Percentiles rank a stretch among this genome's conserved stretches.
phyloP scores from a whole-genome alignment of 1,140 invertebrate species.

The Leptonema lineaticorne region DNA sequence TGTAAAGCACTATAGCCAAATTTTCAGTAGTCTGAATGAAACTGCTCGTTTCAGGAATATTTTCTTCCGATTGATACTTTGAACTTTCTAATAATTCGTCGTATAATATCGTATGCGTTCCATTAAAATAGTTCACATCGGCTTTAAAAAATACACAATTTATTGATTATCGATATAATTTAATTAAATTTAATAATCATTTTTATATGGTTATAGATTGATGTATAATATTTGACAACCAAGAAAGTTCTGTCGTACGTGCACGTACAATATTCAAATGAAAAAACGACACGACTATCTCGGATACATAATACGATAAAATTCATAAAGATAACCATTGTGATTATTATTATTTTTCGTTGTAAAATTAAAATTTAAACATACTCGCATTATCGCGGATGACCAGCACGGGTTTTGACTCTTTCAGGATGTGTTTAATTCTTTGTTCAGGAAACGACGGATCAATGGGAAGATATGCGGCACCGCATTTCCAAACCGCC shows the following conservation, averaged over 20 bases:
- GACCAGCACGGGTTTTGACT: constrained; percentile 70
- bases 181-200: no score
- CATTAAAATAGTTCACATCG: constrained; percentile 29
- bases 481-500: constrained; percentile 77
- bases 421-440: constrained; percentile 74
- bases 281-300: not conserved
- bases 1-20: constrained; percentile 82
- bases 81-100: constrained; percentile 54
- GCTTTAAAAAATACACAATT: constrained; percentile 2
- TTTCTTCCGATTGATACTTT: constrained; percentile 46
- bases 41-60: constrained; percentile 43
- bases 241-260: not conserved
- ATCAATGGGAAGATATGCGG: constrained; percentile 81
- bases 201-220: not conserved
- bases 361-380: not conserved
- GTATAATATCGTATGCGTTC: constrained; percentile 47
- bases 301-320: no score
- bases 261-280: not conserved
- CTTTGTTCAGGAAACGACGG: constrained; percentile 71
- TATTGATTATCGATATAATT: not conserved
- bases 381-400: constrained; percentile 63
- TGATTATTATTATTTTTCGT: no score
- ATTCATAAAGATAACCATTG: no score
- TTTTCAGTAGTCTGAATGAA: constrained; percentile 46
- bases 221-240: not conserved